A percentile compares a stretch with the other conserved stretches of the same genome.
Conservation (phyloP, 2,797 vertebrate genomes). For the Cyclopterus lumpus region DNA sequence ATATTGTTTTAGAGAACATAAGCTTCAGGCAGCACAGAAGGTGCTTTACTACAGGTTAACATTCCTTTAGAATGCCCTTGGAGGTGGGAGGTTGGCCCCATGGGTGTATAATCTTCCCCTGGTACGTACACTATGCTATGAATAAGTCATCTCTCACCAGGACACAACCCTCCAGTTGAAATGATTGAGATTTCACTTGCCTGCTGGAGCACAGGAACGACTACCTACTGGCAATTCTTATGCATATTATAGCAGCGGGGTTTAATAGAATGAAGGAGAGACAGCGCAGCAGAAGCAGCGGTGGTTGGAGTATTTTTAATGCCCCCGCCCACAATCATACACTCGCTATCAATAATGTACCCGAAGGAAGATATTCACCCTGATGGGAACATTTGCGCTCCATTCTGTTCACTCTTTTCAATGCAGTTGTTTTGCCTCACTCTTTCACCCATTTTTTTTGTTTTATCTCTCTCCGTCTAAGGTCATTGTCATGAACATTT, state of each 20-base stretch:
- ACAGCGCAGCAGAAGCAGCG: constrained; percentile 32
- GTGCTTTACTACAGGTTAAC: constrained; percentile 32
- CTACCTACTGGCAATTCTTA: constrained; percentile 58
- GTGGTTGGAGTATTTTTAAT: constrained; percentile 61
- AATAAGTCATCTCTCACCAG: constrained; percentile 79
- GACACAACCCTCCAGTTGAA: constrained; percentile 68
- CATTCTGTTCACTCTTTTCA: constrained; percentile 50
- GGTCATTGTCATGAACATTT: constrained; percentile 72
- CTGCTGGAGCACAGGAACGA: constrained; percentile 47
- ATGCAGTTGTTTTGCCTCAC: constrained; percentile 37
- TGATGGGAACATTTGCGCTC: constrained; percentile 67
- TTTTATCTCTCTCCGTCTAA: constrained; percentile 34
- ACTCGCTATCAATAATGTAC: constrained; percentile 65
- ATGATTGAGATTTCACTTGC: constrained; percentile 72
- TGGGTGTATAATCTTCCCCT: constrained; percentile 60
- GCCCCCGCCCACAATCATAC: constrained; percentile 51
- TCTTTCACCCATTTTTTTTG: constrained; percentile 43
- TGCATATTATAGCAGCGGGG: constrained; percentile 58
- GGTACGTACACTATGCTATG: constrained; percentile 52
- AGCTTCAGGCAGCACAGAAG: constrained; percentile 19
- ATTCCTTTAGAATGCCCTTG: constrained; percentile 63
- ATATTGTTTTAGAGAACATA: constrained; percentile 29
- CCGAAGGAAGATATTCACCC: constrained; percentile 58
- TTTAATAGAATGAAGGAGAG: constrained; percentile 66
- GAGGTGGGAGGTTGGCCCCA: constrained; percentile 33